phyloP scores from a whole-genome alignment of 2,113 vertebrate genomes.

The Paraplagusia blochii region DNA sequence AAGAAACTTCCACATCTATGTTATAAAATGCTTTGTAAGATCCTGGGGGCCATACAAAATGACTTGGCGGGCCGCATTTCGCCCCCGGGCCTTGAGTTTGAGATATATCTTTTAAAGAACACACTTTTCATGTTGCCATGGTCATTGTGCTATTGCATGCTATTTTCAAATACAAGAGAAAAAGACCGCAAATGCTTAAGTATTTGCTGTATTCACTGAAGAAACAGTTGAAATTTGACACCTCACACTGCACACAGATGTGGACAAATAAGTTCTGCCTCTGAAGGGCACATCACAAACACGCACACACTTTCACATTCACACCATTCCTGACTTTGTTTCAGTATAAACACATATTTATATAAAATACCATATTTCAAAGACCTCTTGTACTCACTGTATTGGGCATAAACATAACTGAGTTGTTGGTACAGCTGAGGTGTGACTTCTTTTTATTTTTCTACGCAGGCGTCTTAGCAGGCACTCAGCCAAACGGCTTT shows the following conservation, averaged over 20 bases:
- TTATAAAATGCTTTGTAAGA: too few relatives aligned
- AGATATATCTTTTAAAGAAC: too few relatives aligned
- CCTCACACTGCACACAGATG: slow-evolving; percentile 24
- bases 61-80: too few relatives aligned
- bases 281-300: neutral
- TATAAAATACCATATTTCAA: slow-evolving; percentile 26
- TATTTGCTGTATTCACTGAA: slow-evolving; percentile 10
- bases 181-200: neutral
- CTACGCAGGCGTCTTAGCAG: neutral
- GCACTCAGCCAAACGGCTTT: neutral
- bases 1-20: too few relatives aligned
- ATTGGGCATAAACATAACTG: slow-evolving; percentile 48
- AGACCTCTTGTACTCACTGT: slow-evolving; percentile 39
- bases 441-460: slow-evolving; percentile 16
- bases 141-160: slow-evolving; percentile 4
- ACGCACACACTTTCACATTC: slow-evolving; percentile 1
- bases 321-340: slow-evolving; percentile 32
- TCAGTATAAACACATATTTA: slow-evolving; percentile 51
- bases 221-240: neutral
- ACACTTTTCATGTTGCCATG: too few relatives aligned
- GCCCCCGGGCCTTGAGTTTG: too few relatives aligned
- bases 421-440: slow-evolving; percentile 26
- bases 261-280: slow-evolving; percentile 10
- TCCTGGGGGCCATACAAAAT: too few relatives aligned
- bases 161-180: neutral